A percentile compares a stretch with the other conserved stretches of the same genome.
phyloP scores from a whole-genome alignment of 53 echinoderm and acorn worm genomes.

The Glandiceps talaboti region DNA sequence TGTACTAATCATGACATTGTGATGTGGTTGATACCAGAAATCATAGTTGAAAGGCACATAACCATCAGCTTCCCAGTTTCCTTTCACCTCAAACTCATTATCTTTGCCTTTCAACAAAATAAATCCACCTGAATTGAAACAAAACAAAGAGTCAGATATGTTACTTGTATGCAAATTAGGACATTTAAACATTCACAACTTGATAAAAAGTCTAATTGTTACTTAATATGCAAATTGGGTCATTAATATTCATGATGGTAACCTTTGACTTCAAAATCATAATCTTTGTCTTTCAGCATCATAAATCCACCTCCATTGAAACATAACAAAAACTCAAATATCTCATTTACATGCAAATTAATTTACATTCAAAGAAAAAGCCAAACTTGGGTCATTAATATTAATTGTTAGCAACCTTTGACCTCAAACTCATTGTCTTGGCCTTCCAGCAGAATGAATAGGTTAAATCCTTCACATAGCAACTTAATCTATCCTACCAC shows the following conservation, averaged over 20 bases:
- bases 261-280: constrained; percentile 63
- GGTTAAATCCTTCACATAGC: too few species aligned
- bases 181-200: too few species aligned
- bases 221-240: too few species aligned
- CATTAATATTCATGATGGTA: too few species aligned
- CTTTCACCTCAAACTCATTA: constrained; percentile 55
- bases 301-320: constrained; percentile 76
- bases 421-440: constrained; percentile 50
- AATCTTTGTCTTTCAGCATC: constrained; percentile 54
- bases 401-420: constrained; percentile 78
- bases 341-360: too few species aligned
- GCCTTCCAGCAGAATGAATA: constrained; percentile 86
- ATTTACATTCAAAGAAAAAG: too few species aligned
- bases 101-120: constrained; percentile 67
- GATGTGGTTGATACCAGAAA: constrained; percentile 97
- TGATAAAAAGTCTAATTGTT: too few species aligned
- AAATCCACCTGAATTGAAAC: constrained; percentile 75
- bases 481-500: too few species aligned
- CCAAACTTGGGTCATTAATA: too few species aligned
- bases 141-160: too few species aligned
- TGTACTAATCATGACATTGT: constrained; percentile 95
- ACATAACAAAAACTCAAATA: too few species aligned
- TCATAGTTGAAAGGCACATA: constrained; percentile 54
- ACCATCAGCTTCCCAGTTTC: constrained; percentile 88
- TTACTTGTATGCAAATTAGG: too few species aligned